Percentiles rank a stretch among this genome's conserved stretches.
Conservation (phyloP, 1,140 invertebrate genomes). For the Cherax quadricarinatus region DNA sequence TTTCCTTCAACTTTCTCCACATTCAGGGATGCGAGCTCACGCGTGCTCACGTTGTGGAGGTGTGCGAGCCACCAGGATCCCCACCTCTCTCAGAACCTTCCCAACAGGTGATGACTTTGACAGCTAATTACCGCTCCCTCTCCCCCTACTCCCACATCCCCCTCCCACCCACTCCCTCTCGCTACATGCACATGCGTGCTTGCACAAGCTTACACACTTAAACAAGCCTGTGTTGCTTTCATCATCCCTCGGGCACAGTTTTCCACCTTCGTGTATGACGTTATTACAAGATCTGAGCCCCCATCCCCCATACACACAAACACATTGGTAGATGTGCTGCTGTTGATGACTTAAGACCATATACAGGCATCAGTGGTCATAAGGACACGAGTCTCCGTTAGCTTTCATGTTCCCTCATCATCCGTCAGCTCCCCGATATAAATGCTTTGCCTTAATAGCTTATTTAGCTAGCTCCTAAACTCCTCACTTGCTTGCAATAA, state of each 20-base stretch:
- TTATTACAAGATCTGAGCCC: neutral
- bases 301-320: too few relatives aligned
- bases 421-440: neutral
- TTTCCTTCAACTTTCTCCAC: neutral
- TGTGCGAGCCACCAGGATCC: conserved; percentile 54
- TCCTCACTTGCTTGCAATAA: neutral
- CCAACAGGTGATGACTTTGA: conserved; percentile 36
- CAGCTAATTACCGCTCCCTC: neutral
- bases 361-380: neutral
- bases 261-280: neutral
- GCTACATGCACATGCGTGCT: too few relatives aligned
- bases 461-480: neutral
- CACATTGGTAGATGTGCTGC: neutral
- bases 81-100: conserved; percentile 40
- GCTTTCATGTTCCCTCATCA: neutral
- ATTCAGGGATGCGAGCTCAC: neutral
- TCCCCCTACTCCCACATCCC: too few relatives aligned
- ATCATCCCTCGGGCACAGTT: neutral
- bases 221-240: neutral
- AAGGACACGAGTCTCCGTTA: neutral
- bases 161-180: too few relatives aligned
- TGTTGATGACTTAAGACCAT: neutral
- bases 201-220: too few relatives aligned
- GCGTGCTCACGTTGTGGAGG: conserved; percentile 50
- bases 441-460: neutral